Evolutionary conservation across 1,140 invertebrate genomes (phyloP).

Genomic region (Mizuhopecten yessoensis): DNA sequence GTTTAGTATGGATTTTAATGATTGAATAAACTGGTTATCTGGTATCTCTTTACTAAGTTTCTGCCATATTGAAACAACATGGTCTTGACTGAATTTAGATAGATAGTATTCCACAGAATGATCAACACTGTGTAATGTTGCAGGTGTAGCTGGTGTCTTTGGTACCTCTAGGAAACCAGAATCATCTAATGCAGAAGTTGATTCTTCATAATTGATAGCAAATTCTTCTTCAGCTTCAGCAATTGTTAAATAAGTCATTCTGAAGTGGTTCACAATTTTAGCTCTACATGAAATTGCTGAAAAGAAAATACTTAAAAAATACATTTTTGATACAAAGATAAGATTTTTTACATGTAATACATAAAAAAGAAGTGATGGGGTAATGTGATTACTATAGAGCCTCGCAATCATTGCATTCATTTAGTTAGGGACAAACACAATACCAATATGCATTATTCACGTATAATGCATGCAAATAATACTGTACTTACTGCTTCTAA

Average conservation of each 20-base stretch:
- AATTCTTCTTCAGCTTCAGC: constrained; percentile 42
- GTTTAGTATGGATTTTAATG: neutral
- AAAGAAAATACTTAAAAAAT: neutral
- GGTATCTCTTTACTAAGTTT: neutral
- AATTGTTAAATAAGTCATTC: constrained; percentile 35
- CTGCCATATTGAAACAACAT: constrained; percentile 17
- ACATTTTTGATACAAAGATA: too few species aligned
- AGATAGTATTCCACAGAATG: too few species aligned
- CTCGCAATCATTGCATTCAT: too few species aligned
- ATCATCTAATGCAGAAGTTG: too few species aligned
- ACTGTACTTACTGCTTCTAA: too few species aligned
- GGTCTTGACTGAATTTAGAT: neutral
- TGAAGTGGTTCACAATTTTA: constrained; percentile 12
- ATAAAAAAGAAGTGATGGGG: too few species aligned
- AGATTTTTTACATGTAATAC: too few species aligned
- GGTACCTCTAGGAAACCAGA: neutral
- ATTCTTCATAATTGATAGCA: neutral
- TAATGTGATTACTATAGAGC: too few species aligned
- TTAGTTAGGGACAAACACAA: too few species aligned
- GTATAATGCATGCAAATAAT: too few species aligned
- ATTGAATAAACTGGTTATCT: neutral
- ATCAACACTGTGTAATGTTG: too few species aligned
- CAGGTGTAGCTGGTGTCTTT: neutral
- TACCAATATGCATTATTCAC: too few species aligned
- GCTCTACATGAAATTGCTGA: constrained; percentile 36